Percentiles rank a stretch among this genome's conserved stretches.
Evolutionary conservation across 2,797 vertebrate genomes (phyloP).

Genomic region (Lithobates sylvaticus): DNA sequence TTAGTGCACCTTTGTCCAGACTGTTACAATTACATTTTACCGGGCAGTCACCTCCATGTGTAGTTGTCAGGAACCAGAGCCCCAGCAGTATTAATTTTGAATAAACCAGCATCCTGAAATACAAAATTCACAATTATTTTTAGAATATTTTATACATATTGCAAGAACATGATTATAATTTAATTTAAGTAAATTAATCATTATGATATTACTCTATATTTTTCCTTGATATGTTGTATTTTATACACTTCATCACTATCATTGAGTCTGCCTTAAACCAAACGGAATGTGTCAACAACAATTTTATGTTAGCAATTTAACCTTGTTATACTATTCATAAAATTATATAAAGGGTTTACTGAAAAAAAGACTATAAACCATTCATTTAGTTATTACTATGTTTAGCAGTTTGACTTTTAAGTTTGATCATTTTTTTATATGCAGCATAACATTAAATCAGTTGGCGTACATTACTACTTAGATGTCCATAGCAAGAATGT

Average conservation of each 20-base stretch:
- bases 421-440: not conserved
- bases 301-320: too few species aligned
- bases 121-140: constrained; percentile 15
- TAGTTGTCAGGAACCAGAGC: constrained; percentile 70
- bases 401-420: not conserved
- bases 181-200: too few species aligned
- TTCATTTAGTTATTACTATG: too few species aligned
- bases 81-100: constrained; percentile 64
- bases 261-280: too few species aligned
- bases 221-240: not conserved
- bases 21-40: constrained; percentile 70
- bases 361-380: too few species aligned
- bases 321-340: too few species aligned
- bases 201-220: too few species aligned
- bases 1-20: constrained; percentile 61
- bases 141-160: not conserved
- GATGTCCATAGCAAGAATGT: not conserved
- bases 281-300: too few species aligned
- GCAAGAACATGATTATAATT: not conserved
- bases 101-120: constrained; percentile 74
- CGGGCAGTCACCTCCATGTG: constrained; percentile 21
- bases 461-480: not conserved
- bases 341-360: too few species aligned
- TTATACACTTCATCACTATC: too few species aligned
- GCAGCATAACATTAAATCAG: not conserved